Evolutionary conservation across 1,140 invertebrate genomes (phyloP), one percentile per base, ranked within the genome.

Genomic region (Rhagoletis zephyria): DNA sequence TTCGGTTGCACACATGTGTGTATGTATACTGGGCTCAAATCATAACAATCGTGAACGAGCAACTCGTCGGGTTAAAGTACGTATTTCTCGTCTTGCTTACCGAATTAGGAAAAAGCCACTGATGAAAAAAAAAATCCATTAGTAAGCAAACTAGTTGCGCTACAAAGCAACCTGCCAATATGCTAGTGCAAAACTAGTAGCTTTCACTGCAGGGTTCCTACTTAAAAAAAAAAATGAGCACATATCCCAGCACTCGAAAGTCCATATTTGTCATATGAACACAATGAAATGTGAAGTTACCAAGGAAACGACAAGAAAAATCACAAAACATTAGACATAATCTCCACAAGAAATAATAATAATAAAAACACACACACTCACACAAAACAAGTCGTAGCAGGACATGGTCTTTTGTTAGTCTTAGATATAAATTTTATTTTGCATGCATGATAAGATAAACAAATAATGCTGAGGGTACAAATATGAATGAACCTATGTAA

Each of bases 361-460:
- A 81, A 63, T 63, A 81, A 81, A 81, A 42, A 30, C 74, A 81
- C 45, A 10, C 19, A 48, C 45, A 51, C 16, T n/a, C 6, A 51
- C 45, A 51, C 48, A 59, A 7, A 56, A 81, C 51, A 56, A 30
- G 48, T 81, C 74, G n/a, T 81, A 81, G 56, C 45, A 81, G 16
- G 1, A 56, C 7, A 81, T 56, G 51, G 59, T 56, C 48, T 59
- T 30, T 67, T 81, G 10, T 10, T 81, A 19, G 51, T 56, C 19
- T 56, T 19, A 5, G 3, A 56, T 56, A 56, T 19, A 5, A 56
- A 56, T 56, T 19, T 81, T 59, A 56, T 56, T n/a, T 19, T 81
- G 74, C 48, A 81, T 81, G 48, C 74, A 30, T 81, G 56, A 81
- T 81, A 51, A 56, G 74, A 6, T 81, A 81, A 81, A 81, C 42